Evolutionary conservation across 2,113 vertebrate species (phyloP), one percentile per base, ranked within the genome.

Genomic region (Lontra canadensis): DNA sequence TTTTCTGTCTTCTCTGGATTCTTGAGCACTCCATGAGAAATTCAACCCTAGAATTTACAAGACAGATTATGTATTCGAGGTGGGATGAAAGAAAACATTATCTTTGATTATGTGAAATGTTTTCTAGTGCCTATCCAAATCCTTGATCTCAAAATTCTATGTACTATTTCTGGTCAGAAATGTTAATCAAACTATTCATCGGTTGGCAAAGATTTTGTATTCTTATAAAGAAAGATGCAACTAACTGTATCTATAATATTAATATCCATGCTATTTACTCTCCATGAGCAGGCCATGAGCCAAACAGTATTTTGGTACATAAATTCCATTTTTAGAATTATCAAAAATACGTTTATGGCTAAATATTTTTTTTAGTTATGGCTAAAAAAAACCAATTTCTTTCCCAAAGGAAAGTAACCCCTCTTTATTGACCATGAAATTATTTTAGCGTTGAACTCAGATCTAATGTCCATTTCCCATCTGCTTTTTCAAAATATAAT

Each of bases 361-460:
- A 83, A 94, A 44, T 95, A 88, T 85, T 95, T n/a, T n/a, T n/a
- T n/a, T n/a, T n/a, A n/a, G n/a, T n/a, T n/a, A n/a, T n/a, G n/a
- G n/a, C n/a, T n/a, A n/a, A n/a, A n/a, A n/a, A n/a, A n/a, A n/a
- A n/a, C n/a, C 67, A 71, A 44, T 94, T 91, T 86, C 79, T 96
- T 96, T 96, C 94, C 79, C 49, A 36, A 80, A 95, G 31, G 69
- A 97, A 96, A 97, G 79, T 93, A 83, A 83, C 57, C 59, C 61
- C 31, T 94, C 67, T 90, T 96, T 95, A 98, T 80, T 92, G 92
- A 96, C 95, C 11, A 0, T 95, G 90, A 98, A 96, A 96, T 98
- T 83, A 96, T 97, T 97, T 98, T 80, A 96, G 79, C 44, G 65
- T 92, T 92, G 95, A 96, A 90, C 55, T 96, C 59, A 69, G 47